Evolutionary conservation across 2,888 invertebrate genomes (phyloP), one percentile per base, ranked within the genome.

Genomic region (Hedychridium roseum): DNA sequence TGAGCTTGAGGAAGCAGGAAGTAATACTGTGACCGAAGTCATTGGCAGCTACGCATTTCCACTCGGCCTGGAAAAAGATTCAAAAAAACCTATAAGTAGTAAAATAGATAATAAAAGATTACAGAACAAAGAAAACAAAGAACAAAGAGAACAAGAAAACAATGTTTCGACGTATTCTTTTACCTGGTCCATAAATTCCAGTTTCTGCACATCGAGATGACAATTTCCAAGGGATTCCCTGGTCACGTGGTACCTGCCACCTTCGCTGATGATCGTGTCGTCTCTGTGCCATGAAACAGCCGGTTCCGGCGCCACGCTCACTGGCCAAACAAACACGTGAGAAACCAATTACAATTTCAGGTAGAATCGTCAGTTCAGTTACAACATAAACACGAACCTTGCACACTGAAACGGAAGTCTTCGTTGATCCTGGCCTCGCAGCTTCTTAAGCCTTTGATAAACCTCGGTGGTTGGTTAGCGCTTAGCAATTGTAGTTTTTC

Each of bases 1-100:
- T 85, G 32, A 94, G 80, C 80, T 91, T 91, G 1, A 94, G 82
- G 68, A 91, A 92, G 76, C 92, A 92, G 0, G 92, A 92, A 1
- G 94, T 93, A 3, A 92, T 87, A 62, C 92, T 92, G 68, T 93
- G 92, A 0, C 94, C 94, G 69, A 88, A 94, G 68, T 94, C 92
- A 73, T 94, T 94, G 47, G 88, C 87, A 4, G 92, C 93, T 2
- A 94, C 88, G 73, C 93, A 94, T 76, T 93, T 94, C 94, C 94
- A 94, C 73, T 94, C 93, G 0, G 92, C 92, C 78, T 83, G 60
- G 14, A 66, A 2, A 27, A 32, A 3, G 1, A 21, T 23, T 15
- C 20, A 21, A 7, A 43, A 23, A 5, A n/a, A n/a, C 4, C 30
- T n/a, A 9, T 11, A 11, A 18, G 7, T 3, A 2, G 16, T 6